phyloP scores from a whole-genome alignment of 2,113 vertebrate species.

The Apteryx owenii region DNA sequence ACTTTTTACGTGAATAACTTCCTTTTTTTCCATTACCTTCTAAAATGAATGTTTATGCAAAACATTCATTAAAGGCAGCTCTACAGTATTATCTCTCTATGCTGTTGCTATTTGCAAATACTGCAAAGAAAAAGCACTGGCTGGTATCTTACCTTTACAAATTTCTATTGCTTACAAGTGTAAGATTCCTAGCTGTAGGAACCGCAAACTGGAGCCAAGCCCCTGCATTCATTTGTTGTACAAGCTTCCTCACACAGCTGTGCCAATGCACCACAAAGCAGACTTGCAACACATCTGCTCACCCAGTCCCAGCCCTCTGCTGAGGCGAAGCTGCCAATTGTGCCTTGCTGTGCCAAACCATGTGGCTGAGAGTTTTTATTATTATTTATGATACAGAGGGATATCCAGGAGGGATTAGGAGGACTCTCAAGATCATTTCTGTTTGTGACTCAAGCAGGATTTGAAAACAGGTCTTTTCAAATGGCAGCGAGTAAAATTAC shows the following conservation, averaged over 20 bases:
- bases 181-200: not conserved
- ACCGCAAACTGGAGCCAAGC: not conserved
- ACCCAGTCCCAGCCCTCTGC: not conserved
- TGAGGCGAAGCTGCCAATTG: not conserved
- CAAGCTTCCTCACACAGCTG: not conserved
- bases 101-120: accelerated
- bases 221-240: accelerated
- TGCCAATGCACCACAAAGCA: not conserved
- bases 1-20: not conserved
- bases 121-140: accelerated
- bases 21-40: not conserved
- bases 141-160: not conserved
- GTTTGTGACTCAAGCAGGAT: not conserved
- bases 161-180: not conserved
- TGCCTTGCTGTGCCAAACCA: constrained; percentile 6
- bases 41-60: accelerated
- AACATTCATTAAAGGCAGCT: accelerated
- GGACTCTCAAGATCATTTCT: constrained; percentile 17
- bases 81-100: not conserved
- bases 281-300: not conserved
- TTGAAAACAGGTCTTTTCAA: not conserved
- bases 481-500: accelerated
- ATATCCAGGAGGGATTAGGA: not conserved
- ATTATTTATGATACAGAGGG: not conserved
- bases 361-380: not conserved